Conservation (phyloP, 2,113 vertebrate genomes). For the Dolichallabes microphthalmus region DNA sequence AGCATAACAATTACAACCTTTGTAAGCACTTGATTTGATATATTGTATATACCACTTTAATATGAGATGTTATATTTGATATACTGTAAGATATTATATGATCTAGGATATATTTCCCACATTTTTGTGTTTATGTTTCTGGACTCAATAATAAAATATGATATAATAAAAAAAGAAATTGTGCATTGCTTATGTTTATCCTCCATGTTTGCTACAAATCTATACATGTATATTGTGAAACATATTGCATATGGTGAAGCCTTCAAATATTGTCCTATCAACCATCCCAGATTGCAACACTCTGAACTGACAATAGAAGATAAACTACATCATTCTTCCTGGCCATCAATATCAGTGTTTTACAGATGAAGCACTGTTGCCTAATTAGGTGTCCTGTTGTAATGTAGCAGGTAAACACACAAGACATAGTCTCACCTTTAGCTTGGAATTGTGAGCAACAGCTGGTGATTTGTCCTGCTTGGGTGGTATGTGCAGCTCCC, state of each 20-base stretch:
- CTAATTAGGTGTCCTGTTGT: background rate
- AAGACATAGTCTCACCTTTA: conserved; percentile 68
- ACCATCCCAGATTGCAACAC: background rate
- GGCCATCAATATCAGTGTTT: background rate
- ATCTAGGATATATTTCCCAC: background rate
- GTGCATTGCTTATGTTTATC: too few species aligned
- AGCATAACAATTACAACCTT: background rate
- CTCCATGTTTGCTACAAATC: background rate
- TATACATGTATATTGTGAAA: background rate
- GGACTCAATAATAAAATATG: background rate
- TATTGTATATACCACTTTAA: background rate
- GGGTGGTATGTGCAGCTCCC: conserved; percentile 73
- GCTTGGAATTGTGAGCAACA: conserved; percentile 71
- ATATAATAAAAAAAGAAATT: too few species aligned
- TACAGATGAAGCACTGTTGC: background rate
- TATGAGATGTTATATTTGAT: too few species aligned
- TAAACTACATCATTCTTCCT: background rate
- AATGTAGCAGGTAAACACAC: conserved; percentile 49
- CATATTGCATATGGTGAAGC: background rate
- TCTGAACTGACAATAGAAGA: background rate
- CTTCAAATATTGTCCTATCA: too few species aligned
- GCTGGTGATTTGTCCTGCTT: conserved; percentile 71
- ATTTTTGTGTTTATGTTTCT: background rate
- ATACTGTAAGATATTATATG: too few species aligned
- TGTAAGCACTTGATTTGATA: background rate